Evolutionary conservation across 1,140 invertebrate species (phyloP).

Genomic region (Eumaeus atala): DNA sequence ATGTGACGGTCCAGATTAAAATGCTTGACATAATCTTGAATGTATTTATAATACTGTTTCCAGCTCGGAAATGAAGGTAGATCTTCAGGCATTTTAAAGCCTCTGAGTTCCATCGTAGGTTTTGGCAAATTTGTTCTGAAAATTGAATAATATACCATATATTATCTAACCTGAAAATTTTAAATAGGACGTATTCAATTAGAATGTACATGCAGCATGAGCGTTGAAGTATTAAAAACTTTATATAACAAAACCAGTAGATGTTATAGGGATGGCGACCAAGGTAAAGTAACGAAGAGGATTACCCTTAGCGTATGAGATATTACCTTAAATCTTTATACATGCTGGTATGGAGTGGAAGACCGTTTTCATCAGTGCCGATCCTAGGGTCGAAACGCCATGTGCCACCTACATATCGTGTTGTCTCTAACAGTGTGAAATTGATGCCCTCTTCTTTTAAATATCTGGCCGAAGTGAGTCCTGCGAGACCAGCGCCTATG

Average conservation of each 20-base stretch:
- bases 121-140: constrained; percentile 60
- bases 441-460: constrained; percentile 47
- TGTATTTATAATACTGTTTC: constrained; percentile 48
- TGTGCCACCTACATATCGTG: constrained; percentile 75
- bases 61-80: constrained; percentile 46
- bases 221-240: no score
- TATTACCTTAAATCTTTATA: constrained; percentile 72
- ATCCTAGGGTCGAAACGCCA: constrained; percentile 77
- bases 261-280: no score
- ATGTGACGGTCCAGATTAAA: constrained; percentile 51
- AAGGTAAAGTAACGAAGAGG: no score
- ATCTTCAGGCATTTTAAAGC: constrained; percentile 45
- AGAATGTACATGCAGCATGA: no score
- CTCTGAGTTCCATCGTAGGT: constrained; percentile 55
- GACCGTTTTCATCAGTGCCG: constrained; percentile 72
- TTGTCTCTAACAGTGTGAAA: constrained; percentile 53
- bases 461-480: constrained; percentile 47
- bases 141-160: no score
- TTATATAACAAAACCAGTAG: no score
- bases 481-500: constrained; percentile 54
- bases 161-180: no score
- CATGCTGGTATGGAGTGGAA: constrained; percentile 79
- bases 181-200: no score
- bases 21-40: constrained; percentile 45
- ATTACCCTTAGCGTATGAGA: no score